phyloP scores from a whole-genome alignment of 2,888 invertebrate species.

The Luperina testacea region DNA sequence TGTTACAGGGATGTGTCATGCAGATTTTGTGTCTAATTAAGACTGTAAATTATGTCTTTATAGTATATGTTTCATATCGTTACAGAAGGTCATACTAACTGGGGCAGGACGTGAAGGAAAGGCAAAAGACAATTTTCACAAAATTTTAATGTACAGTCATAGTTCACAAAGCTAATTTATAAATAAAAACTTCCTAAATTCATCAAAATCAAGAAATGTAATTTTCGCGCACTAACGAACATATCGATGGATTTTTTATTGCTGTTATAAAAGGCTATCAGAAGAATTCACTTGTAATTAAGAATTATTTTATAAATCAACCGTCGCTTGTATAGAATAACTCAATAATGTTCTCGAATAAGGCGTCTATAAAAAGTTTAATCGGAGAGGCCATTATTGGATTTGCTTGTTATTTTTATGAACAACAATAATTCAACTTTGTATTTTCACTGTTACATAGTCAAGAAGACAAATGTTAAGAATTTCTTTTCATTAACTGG shows the following conservation, averaged over 20 bases:
- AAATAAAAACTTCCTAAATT: constrained; percentile 6
- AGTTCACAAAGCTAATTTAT: constrained; percentile 23
- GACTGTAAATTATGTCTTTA: constrained; percentile 47
- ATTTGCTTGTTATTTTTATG: constrained; percentile 67
- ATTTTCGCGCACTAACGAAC: constrained; percentile 52
- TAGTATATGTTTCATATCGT: constrained; percentile 14
- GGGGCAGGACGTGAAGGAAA: neutral
- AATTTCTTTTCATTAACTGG: constrained; percentile 83
- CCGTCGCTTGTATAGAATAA: constrained; percentile 76
- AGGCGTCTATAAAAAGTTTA: constrained; percentile 56
- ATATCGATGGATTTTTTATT: constrained; percentile 32
- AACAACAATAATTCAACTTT: constrained; percentile 71
- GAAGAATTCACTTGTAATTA: constrained; percentile 52
- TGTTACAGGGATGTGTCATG: constrained; percentile 69
- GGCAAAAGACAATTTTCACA: neutral
- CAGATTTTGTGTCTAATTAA: constrained; percentile 60
- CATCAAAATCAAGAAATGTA: constrained; percentile 23
- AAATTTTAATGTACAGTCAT: neutral
- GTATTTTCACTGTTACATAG: constrained; percentile 74
- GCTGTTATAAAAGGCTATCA: constrained; percentile 35
- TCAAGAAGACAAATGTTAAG: constrained; percentile 80
- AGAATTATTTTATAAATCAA: constrained; percentile 72
- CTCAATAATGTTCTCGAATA: constrained; percentile 59
- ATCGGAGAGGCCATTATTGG: constrained; percentile 63
- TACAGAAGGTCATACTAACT: neutral